phyloP scores from a whole-genome alignment of 2,888 invertebrate genomes.

The Odontothrips loti region DNA sequence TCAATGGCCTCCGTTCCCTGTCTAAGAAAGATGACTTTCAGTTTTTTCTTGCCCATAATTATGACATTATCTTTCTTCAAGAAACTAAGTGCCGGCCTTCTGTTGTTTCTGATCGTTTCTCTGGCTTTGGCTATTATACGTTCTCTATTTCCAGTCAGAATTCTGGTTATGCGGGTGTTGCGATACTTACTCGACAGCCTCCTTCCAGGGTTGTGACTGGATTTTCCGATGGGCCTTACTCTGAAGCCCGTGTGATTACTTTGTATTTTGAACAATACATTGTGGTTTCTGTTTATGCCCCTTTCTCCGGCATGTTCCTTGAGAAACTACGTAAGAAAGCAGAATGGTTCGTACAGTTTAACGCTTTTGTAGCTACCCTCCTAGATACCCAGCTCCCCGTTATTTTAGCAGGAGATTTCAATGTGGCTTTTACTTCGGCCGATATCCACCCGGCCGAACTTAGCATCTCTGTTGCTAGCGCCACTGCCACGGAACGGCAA shows the following conservation, averaged over 20 bases:
- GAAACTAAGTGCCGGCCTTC: not conserved
- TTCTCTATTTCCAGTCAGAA: not conserved
- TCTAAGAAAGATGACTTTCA: not conserved
- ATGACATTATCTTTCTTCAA: not conserved
- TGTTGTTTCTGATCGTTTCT: not conserved
- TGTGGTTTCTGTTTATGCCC: not conserved
- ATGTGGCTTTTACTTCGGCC: not conserved
- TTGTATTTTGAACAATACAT: not conserved
- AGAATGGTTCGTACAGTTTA: not conserved
- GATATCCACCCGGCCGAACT: not conserved
- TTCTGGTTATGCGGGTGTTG: not conserved
- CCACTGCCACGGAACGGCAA: not conserved
- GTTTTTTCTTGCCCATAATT: not conserved
- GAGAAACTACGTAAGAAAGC: not conserved
- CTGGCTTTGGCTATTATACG: not conserved
- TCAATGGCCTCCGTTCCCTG: not conserved
- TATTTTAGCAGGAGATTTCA: not conserved
- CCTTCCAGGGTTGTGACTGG: not conserved
- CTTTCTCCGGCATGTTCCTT: not conserved
- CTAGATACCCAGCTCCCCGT: not conserved
- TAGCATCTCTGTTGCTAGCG: not conserved
- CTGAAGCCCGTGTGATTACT: not conserved
- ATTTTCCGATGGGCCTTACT: not conserved
- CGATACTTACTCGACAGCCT: not conserved
- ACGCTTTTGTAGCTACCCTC: not conserved